Conservation (phyloP, 2,888 invertebrate genomes). For the Yponomeuta sedellus region DNA sequence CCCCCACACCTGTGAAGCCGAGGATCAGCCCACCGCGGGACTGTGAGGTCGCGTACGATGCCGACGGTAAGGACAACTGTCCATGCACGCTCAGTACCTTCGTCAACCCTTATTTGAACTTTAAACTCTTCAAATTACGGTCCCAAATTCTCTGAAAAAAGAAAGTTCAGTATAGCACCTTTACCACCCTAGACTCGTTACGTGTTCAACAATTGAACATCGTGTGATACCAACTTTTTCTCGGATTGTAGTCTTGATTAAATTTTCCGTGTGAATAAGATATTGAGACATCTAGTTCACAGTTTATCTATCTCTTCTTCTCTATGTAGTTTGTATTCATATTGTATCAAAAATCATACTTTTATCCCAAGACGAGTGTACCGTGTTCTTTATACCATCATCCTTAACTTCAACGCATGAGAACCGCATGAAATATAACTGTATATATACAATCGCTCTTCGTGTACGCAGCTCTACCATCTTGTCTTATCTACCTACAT, state of each 20-base stretch:
- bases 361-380: constrained; percentile 14
- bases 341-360: not conserved
- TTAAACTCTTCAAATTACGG: not conserved
- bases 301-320: not conserved
- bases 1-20: constrained; percentile 84
- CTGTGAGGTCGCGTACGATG: constrained; percentile 83
- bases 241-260: not conserved
- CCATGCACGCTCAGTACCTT: constrained; percentile 53
- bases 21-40: constrained; percentile 82
- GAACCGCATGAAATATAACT: constrained; percentile 12
- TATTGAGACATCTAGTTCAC: constrained; percentile 39
- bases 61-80: constrained; percentile 81
- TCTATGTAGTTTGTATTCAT: constrained; percentile 1
- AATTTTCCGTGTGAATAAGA: constrained; percentile 52
- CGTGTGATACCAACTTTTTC: not conserved
- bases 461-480: not conserved
- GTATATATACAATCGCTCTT: not conserved
- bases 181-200: constrained; percentile 12
- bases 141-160: not conserved
- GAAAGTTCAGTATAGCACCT: constrained; percentile 23
- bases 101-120: constrained; percentile 46
- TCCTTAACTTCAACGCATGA: constrained; percentile 5
- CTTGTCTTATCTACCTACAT: too few species aligned
- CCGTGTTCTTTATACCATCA: constrained; percentile 13
- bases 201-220: constrained; percentile 9